Base-by-base conservation (phyloP, 37 sponge, comb jelly and placozoan species). In the Theonella swinhoei region DNA sequence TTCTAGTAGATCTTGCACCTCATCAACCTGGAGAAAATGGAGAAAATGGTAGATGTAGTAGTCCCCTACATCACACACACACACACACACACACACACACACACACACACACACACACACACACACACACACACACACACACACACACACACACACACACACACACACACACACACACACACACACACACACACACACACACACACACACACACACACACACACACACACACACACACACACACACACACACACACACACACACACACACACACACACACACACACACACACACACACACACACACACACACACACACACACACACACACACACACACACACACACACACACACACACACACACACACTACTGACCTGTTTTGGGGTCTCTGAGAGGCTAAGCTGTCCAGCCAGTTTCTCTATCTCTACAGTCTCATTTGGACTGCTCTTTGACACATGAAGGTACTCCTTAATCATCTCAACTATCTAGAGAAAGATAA, bases 401-500 rank as follows among this genome's bases (percentile, higher is more conserved):
- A 91, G 77, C 36, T 81, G 63, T 17, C 83, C 62, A n/a, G 91
- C 91, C 4, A 91, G 83, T 25, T 42, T 73, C 38, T 91, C 87
- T 54, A 91, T 47, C 41, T 91, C 91, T 0, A 41, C 74, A 20
- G 82, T 58, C 40, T 81, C 86, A 54, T 80, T 73, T 62, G 75
- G 73, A 42, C 37, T 64, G 41, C 85, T 73, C 20, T 43, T 30
- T 62, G 79, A 74, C 38, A 76, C 39, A 39, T 31, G 5, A n/a
- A 91, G 74, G 62, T 82, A 91, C 72, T 82, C 79, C 47, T 73
- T 78, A 40, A 91, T 47, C 91, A 91, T 91, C 1, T 91, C 87
- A 23, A 91, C 87, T 11, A 91, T 82, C 82, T 82, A 14, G 0
- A 39, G n/a, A n/a, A n/a, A n/a, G n/a, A n/a, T n/a, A n/a, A n/a